Percentiles rank a stretch among this genome's conserved stretches.
These are phyloP conservation scores for Oscheius sp. DNA, from an alignment of 1,140 invertebrate genomes.

Conservation along the genomic window DNA sequence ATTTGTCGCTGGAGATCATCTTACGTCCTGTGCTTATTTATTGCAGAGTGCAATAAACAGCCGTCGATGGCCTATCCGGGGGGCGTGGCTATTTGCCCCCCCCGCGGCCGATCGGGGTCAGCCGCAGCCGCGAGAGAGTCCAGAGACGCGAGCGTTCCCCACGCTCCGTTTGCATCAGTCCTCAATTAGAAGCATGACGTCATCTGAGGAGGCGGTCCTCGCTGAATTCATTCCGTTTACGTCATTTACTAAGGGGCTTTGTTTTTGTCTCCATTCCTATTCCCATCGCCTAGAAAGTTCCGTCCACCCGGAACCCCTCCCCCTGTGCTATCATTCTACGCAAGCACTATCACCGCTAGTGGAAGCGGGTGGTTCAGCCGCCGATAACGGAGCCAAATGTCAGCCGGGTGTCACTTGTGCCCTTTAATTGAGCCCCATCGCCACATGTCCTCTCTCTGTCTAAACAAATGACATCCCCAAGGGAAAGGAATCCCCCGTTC, in stretches of 20 bases:
- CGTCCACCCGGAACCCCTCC: neutral
- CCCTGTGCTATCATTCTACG: neutral
- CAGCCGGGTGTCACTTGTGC: too few relatives aligned
- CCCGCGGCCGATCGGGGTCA: neutral
- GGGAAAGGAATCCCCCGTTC: too few relatives aligned
- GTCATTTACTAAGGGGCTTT: neutral
- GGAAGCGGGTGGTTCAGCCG: neutral
- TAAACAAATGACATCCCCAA: too few relatives aligned
- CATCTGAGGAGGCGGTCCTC: neutral
- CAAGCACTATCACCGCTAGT: neutral
- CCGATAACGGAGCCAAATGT: neutral
- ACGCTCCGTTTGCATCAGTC: neutral
- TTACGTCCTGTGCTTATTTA: too few relatives aligned
- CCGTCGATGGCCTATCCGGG: neutral
- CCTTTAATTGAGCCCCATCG: too few relatives aligned
- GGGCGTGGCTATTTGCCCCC: neutral
- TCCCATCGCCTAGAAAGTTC: neutral
- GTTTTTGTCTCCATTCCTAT: neutral
- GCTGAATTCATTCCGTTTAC: neutral
- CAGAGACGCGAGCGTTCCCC: neutral
- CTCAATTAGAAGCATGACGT: neutral
- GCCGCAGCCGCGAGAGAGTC: too few relatives aligned
- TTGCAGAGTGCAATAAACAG: neutral
- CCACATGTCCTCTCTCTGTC: too few relatives aligned
- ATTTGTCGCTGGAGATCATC: too few relatives aligned